A percentile compares a stretch with the other conserved stretches of the same genome.
These are phyloP conservation scores for Hylaeus anthracinus DNA, from an alignment of 1,140 invertebrate species.

Conservation along the genomic window DNA sequence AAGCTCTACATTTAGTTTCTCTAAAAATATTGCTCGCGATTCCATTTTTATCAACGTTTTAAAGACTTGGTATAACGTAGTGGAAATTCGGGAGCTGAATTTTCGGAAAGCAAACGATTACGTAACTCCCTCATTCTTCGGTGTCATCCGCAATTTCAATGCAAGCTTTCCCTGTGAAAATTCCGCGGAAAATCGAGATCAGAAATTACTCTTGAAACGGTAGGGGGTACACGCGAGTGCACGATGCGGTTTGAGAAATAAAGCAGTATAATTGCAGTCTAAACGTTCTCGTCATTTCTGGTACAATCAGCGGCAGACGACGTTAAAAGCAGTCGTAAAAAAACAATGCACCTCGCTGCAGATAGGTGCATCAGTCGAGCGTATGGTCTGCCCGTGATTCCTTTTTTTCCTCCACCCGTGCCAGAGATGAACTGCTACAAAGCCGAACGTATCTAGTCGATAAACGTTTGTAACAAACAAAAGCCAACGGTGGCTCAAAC, in stretches of 20 bases:
- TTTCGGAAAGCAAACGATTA: not conserved
- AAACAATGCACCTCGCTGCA: constrained; percentile 27
- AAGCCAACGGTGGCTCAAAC: not conserved
- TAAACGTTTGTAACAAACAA: constrained; percentile 49
- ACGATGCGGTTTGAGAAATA: constrained; percentile 20
- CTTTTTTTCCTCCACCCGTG: constrained; percentile 7
- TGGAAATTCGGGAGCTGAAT: not conserved
- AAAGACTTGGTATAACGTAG: not conserved
- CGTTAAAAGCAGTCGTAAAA: constrained; percentile 47
- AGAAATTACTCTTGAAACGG: constrained; percentile 15
- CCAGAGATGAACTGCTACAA: constrained; percentile 17
- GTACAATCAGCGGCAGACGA: constrained; percentile 34
- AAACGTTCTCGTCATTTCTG: constrained; percentile 44
- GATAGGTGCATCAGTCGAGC: constrained; percentile 33
- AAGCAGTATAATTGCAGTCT: constrained; percentile 42
- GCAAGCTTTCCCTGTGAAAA: not conserved
- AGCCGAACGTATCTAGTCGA: constrained; percentile 35
- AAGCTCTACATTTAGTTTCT: no score
- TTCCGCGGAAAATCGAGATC: constrained; percentile 16
- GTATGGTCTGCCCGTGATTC: not conserved
- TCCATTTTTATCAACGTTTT: constrained; percentile 6
- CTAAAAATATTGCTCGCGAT: no score
- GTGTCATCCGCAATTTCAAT: not conserved
- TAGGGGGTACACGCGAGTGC: not conserved
- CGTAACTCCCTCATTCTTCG: not conserved